Conservation (phyloP, 2,888 invertebrate species). For the Mythimna pallens region DNA sequence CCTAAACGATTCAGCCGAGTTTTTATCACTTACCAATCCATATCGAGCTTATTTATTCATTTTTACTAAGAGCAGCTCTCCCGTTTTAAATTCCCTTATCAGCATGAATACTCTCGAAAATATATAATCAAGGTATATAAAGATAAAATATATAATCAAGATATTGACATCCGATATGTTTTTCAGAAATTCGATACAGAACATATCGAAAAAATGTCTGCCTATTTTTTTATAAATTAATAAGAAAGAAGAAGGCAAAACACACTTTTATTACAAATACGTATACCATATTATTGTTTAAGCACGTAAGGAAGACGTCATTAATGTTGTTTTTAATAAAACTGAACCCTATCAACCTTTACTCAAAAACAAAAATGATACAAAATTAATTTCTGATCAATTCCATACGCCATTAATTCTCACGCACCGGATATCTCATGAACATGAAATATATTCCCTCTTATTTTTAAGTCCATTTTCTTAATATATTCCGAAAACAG, state of each 20-base stretch:
- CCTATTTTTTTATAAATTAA: constrained; percentile 19
- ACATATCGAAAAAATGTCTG: constrained; percentile 8
- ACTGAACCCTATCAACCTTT: constrained; percentile 9
- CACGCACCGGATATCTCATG: constrained; percentile 63
- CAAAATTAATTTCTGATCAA: constrained; percentile 23
- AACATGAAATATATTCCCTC: constrained; percentile 63
- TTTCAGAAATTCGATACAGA: constrained; percentile 25
- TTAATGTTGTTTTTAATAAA: constrained; percentile 14
- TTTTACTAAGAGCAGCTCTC: constrained; percentile 80
- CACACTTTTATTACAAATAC: constrained; percentile 4
- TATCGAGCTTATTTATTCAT: constrained; percentile 85
- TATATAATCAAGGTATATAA: constrained; percentile 59
- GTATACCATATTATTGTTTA: neutral
- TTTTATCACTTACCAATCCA: constrained; percentile 88
- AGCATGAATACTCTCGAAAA: constrained; percentile 55
- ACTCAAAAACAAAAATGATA: constrained; percentile 29
- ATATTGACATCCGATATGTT: constrained; percentile 45
- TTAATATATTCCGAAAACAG: constrained; percentile 75
- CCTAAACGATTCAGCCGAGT: constrained; percentile 86
- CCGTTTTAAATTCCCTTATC: constrained; percentile 71
- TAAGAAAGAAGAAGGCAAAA: constrained; percentile 5
- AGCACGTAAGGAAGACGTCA: constrained; percentile 15
- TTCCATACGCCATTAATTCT: constrained; percentile 53
- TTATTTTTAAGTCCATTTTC: constrained; percentile 68
- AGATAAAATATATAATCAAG: constrained; percentile 59